Evolutionary conservation across 1,140 invertebrate genomes (phyloP).

Genomic region (Latrodectus geometricus): DNA sequence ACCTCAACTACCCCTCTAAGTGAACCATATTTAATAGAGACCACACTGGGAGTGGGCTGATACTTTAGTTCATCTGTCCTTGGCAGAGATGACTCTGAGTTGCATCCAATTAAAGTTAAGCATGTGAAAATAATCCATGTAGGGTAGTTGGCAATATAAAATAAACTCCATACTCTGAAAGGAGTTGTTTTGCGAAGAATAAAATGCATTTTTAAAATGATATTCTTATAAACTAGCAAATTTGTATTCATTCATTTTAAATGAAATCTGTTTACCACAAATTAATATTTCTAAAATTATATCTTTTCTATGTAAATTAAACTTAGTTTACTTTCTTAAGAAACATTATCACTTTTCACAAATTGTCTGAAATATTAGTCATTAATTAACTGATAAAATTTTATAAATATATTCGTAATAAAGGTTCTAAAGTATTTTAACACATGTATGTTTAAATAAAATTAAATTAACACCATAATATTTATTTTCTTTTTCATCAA

Average conservation of each 20-base stretch:
- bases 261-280: background rate
- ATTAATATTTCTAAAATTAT: background rate
- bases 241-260: background rate
- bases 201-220: background rate
- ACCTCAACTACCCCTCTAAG: slow-evolving; percentile 69
- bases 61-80: background rate
- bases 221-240: background rate
- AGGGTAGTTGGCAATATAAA: background rate
- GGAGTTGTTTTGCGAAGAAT: background rate
- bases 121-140: background rate
- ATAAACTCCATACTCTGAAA: background rate
- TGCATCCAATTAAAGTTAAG: background rate
- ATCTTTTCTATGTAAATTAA: background rate
- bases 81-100: background rate
- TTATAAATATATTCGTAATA: too few species aligned
- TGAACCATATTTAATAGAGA: slow-evolving; percentile 74
- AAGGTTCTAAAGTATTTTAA: too few species aligned
- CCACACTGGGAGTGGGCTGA: slow-evolving; percentile 69
- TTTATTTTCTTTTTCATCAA: too few species aligned
- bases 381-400: too few species aligned
- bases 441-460: too few species aligned
- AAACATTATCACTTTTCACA: too few species aligned
- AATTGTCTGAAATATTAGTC: too few species aligned
- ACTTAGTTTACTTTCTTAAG: background rate
- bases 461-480: too few species aligned